These are phyloP conservation scores for Ctenicera cuprea DNA, from an alignment of 2,888 invertebrate species.

Conservation along the genomic window DNA sequence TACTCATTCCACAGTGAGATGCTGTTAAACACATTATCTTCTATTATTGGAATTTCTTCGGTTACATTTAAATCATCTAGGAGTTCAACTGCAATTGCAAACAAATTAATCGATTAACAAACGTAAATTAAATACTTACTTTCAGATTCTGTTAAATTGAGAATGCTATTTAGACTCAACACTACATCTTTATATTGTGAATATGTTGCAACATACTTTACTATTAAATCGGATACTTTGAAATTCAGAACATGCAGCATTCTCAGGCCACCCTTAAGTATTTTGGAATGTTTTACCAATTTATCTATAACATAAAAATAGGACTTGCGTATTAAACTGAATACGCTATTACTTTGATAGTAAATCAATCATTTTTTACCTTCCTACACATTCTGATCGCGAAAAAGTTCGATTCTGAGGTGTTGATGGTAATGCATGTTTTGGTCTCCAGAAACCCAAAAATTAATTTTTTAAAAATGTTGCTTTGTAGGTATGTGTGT, in stretches of 20 bases:
- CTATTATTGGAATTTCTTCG: slow-evolving; percentile 55
- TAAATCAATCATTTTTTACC: too few relatives aligned
- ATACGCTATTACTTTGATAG: too few relatives aligned
- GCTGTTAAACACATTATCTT: slow-evolving; percentile 11
- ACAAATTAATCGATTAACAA: slow-evolving; percentile 17
- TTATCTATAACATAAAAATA: slow-evolving; percentile 20
- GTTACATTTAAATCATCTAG: slow-evolving; percentile 57
- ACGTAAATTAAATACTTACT: slow-evolving; percentile 39
- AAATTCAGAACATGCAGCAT: slow-evolving; percentile 58
- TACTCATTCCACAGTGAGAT: slow-evolving; percentile 43
- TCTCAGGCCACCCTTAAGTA: slow-evolving; percentile 50
- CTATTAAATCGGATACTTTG: slow-evolving; percentile 61
- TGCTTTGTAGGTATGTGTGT: too few relatives aligned
- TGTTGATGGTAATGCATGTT: too few relatives aligned
- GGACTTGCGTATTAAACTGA: too few relatives aligned
- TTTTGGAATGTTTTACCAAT: slow-evolving; percentile 15
- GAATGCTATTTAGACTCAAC: slow-evolving; percentile 42
- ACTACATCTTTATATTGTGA: slow-evolving; percentile 64
- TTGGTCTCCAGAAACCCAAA: too few relatives aligned
- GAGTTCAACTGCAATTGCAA: slow-evolving; percentile 49
- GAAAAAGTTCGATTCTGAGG: too few relatives aligned
- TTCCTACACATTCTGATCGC: too few relatives aligned
- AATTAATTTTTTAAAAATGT: too few relatives aligned
- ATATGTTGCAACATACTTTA: slow-evolving; percentile 62
- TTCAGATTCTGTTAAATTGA: slow-evolving; percentile 40